Evolutionary conservation across 2,113 vertebrate genomes (phyloP), one percentile per base, ranked within the genome.

Genomic region (Addax nasomaculatus): DNA sequence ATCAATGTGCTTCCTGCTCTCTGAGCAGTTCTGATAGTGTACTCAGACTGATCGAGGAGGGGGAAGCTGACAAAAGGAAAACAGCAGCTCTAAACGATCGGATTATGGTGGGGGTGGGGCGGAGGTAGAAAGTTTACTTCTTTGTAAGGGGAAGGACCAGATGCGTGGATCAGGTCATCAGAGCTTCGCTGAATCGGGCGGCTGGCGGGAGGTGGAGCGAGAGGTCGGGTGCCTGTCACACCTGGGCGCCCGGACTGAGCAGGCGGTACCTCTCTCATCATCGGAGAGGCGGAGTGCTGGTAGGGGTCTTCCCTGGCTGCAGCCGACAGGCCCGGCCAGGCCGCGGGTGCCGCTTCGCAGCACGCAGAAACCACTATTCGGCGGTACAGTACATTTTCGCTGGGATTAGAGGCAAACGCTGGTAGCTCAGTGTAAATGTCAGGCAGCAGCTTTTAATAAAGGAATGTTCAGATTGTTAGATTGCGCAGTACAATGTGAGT

Each of bases 1-100:
- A 99, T 99, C 99, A 99, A 99, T 99, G 99, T 99, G 99, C 99
- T 99, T 99, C 98, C 98, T 99, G 98, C 99, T 99, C 99, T 98
- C 98, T 98, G 98, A 99, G 99, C 98, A 98, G 99, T 98, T 98
- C 98, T 98, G 99, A 99, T 98, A 98, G 97, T 99, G 99, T 99
- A 98, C 98, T 97, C 97, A 95, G 98, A 95, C 98, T 93, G 98
- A 98, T 98, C 93, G 7, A 91, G 97, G 94, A 96, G 95, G 64
- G 19, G 85, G 96, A 83, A 97, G 97, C 98, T 97, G 98, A 99
- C 98, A 98, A 98, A 99, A 97, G 96, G 93, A 98, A 98, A 98
- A 98, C 93, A 93, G 96, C 51, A 33, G 43, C 86, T 94, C 89
- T 96, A 95, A 98, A 97, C 29, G 98, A 64, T 62, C 8, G 53